phyloP scores from a whole-genome alignment of 2,888 invertebrate genomes.

The Lochmaea crataegi region DNA sequence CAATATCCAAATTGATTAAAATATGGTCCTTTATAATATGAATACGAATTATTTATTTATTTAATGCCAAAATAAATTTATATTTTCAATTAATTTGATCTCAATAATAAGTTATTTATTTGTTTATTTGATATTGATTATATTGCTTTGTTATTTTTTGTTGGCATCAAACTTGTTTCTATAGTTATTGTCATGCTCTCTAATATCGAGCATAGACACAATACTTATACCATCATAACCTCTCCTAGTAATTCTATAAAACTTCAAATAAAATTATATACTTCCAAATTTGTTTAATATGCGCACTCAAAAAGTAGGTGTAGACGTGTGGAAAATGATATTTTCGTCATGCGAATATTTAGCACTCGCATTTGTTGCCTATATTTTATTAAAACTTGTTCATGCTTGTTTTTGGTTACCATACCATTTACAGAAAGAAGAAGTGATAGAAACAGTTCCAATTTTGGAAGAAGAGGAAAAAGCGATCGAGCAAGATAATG shows the following conservation, averaged over 20 bases:
- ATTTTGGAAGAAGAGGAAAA: slow-evolving; percentile 59
- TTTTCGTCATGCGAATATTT: slow-evolving; percentile 73
- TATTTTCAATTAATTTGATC: neutral
- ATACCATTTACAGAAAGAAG: slow-evolving; percentile 69
- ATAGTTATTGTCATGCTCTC: slow-evolving; percentile 37
- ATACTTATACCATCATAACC: neutral
- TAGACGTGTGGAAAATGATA: slow-evolving; percentile 76
- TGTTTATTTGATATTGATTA: slow-evolving; percentile 23
- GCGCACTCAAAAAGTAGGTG: slow-evolving; percentile 76
- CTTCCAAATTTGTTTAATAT: slow-evolving; percentile 58
- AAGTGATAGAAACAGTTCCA: slow-evolving; percentile 59
- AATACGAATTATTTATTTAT: no score
- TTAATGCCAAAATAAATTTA: no score
- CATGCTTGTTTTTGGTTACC: slow-evolving; percentile 76
- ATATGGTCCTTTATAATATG: no score
- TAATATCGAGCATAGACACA: neutral
- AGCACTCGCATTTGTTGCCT: slow-evolving; percentile 71
- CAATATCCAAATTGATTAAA: no score
- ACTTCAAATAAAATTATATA: neutral
- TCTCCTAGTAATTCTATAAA: neutral
- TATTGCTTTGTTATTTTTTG: slow-evolving; percentile 23
- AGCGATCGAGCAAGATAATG: slow-evolving; percentile 39
- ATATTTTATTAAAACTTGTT: slow-evolving; percentile 75
- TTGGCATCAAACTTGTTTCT: slow-evolving; percentile 44
- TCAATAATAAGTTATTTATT: neutral